These are phyloP conservation scores for Mechanitis messenoides DNA, from an alignment of 2,888 invertebrate genomes.

Conservation along the genomic window DNA sequence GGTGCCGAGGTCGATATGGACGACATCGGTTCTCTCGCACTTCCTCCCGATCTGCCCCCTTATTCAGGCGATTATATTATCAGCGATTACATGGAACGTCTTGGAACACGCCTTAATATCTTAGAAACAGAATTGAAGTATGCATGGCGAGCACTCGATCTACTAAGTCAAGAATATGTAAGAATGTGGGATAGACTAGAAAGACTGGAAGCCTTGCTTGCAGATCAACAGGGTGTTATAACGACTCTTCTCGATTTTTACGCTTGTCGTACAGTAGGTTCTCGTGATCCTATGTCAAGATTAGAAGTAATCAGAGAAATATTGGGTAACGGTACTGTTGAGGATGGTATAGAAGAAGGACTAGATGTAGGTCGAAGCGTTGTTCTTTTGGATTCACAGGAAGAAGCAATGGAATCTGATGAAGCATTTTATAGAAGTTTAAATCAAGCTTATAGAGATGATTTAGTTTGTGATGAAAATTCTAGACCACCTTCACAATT, in stretches of 20 bases:
- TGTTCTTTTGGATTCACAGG: slow-evolving; percentile 59
- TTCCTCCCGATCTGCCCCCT: slow-evolving; percentile 71
- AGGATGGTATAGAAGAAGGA: slow-evolving; percentile 82
- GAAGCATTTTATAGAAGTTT: slow-evolving; percentile 92
- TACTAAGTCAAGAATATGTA: slow-evolving; percentile 93
- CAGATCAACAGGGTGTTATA: slow-evolving; percentile 94
- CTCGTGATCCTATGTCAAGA: slow-evolving; percentile 71
- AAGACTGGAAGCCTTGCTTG: slow-evolving; percentile 88
- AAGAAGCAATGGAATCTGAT: slow-evolving; percentile 82
- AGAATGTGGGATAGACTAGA: slow-evolving; percentile 96
- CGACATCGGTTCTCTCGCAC: slow-evolving; percentile 74
- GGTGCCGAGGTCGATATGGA: slow-evolving; percentile 74
- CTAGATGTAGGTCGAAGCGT: slow-evolving; percentile 73
- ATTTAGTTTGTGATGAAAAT: slow-evolving; percentile 79
- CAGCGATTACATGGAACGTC: slow-evolving; percentile 93
- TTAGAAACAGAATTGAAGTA: slow-evolving; percentile 94
- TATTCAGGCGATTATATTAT: slow-evolving; percentile 85
- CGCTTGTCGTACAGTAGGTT: slow-evolving; percentile 71
- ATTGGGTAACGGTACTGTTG: slow-evolving; percentile 79
- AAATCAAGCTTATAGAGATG: slow-evolving; percentile 91
- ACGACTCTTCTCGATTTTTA: slow-evolving; percentile 90
- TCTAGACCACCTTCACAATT: slow-evolving; percentile 83
- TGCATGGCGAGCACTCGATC: slow-evolving; percentile 93
- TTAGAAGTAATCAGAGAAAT: slow-evolving; percentile 81
- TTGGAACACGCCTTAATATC: slow-evolving; percentile 89